Conservation (phyloP, 2,113 vertebrate genomes). For the Engraulis encrasicolus region DNA sequence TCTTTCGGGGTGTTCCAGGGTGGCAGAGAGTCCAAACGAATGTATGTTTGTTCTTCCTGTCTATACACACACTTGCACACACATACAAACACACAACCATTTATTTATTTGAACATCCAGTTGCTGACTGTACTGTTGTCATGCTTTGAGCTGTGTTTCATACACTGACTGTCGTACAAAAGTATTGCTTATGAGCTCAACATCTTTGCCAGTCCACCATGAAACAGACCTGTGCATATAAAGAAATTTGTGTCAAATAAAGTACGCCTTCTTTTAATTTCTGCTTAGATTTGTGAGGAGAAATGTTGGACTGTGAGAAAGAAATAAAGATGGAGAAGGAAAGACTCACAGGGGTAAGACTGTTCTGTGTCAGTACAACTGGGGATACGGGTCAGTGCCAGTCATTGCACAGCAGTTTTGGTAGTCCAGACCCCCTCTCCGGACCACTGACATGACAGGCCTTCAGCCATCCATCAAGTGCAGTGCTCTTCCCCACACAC, state of each 20-base stretch:
- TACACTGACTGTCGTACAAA: slow-evolving; percentile 15
- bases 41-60: slow-evolving; percentile 72
- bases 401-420: slow-evolving; percentile 74
- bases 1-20: slow-evolving; percentile 66
- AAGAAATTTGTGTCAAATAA: neutral
- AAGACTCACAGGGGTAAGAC: too few relatives aligned
- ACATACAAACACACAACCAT: neutral
- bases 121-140: slow-evolving; percentile 75
- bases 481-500: slow-evolving; percentile 60
- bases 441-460: slow-evolving; percentile 74
- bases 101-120: slow-evolving; percentile 79
- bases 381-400: slow-evolving; percentile 69
- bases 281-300: neutral
- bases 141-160: slow-evolving; percentile 62
- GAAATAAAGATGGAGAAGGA: neutral
- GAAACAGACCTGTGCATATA: neutral
- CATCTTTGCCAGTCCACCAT: neutral
- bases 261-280: neutral
- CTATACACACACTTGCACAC: slow-evolving; percentile 40
- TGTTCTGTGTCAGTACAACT: slow-evolving; percentile 71
- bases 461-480: slow-evolving; percentile 64
- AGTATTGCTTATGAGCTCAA: slow-evolving; percentile 17
- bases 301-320: neutral
- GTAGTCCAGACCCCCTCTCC: slow-evolving; percentile 55
- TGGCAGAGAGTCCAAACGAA: slow-evolving; percentile 68